Evolutionary conservation across 37 sponge, comb jelly and placozoan species (phyloP), one percentile per base, ranked within the genome.

Genomic region (Agelas oroides): DNA sequence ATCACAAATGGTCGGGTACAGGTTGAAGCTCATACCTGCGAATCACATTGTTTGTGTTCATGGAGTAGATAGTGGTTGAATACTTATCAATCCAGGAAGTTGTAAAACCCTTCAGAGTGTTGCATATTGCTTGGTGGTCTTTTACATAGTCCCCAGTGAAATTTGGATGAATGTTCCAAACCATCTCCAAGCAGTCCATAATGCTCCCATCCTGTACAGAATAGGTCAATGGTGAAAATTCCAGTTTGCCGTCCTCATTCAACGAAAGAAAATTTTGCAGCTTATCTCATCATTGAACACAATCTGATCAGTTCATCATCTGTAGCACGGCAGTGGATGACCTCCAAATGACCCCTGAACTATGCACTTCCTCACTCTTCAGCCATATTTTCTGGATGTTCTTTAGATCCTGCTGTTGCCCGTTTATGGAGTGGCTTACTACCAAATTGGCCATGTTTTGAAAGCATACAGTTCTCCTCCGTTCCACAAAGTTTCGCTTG

Each of bases 381-480:
- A 46, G 58, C 73, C 73, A 73, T 73, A 40, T 73, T 73, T 6
- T 73, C 73, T 18, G n/a, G 38, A 27, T 73, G 73, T n/a, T 73
- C 30, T 35, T 23, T n/a, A 52, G 55, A 52, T 23, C 73, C 73
- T 24, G 52, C 27, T n/a, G 27, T 12, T 23, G 54, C 5, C 0
- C 27, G 16, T 19, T 73, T 5, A 27, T 73, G 54, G 14, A 73
- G 54, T 41, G 27, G 25, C 19, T 34, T 34, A 24, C 73, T 73
- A 8, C 2, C 19, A 73, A 73, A 73, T 40, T 46, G 73, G 18
- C 73, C 73, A 73, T 73, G 73, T 5, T 53, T 37, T 2, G 52
- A 19, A 25, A 53, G 53, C 16, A 46, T 8, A 46, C 46, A 8
- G 46, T 46, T 46, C 46, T 46, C 46, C 8, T 46, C 46, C 73